Evolutionary conservation across 64 coral and sea anemone genomes (phyloP), one percentile per base, ranked within the genome.

Genomic region (Pocillopora verrucosa): DNA sequence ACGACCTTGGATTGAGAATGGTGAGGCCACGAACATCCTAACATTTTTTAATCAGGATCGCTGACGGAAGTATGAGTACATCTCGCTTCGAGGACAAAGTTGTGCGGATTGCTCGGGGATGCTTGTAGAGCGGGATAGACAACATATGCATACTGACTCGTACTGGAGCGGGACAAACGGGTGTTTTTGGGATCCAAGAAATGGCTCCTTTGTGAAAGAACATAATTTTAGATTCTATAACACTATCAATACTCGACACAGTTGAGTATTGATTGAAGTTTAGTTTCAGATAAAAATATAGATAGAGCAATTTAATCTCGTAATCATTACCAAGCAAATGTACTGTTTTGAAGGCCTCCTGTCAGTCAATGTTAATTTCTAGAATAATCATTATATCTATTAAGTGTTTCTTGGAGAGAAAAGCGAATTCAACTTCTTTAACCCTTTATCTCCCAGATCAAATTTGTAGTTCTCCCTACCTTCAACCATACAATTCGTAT

Each of bases 171-270:
- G 81, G 9, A 69, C 0, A 22, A 84, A 84, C 24, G 20, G 62
- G 16, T 84, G 81, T 72, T 10, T 69, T 1, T 84, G 81, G 81
- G 12, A 84, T 37, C 62, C 81, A 3, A 16, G 62, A 0, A 2
- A 26, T 13, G 89, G 56, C 1, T 72, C 77, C 16, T 22, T 75
- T 41, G 0, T 0, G 0, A 4, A 2, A 0, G 89, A 82, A 61
- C 79, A 90, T 84, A 90, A 83, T 59, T 90, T 90, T 84, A 80
- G 79, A 12, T 90, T 65, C 16, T 90, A 90, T 45, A 0, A 1
- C 13, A 9, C 10, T 9, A 64, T 59, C 10, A 83, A 90, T 62
- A 65, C 67, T 25, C 15, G 22, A 22, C 72, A 80, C 2, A 90
- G 20, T n/a, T 90, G 79, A 30, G 30, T 30, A 30, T 30, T 30